phyloP scores from a whole-genome alignment of 2,888 invertebrate species.

The Brachyptera risi region DNA sequence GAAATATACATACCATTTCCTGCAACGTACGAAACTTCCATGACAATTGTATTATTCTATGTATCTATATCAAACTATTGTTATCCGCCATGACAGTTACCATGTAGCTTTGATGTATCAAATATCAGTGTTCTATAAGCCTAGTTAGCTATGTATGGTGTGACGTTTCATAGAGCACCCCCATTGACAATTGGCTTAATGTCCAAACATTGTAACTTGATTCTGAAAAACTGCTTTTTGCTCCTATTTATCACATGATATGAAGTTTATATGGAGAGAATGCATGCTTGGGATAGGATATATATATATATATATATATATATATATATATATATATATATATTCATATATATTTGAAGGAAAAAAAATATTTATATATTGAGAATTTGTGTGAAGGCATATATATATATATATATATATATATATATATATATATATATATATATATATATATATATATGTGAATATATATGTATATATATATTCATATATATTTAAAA shows the following conservation, averaged over 20 bases:
- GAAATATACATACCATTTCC: no score
- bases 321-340: no score
- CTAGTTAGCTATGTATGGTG: slow-evolving; percentile 3
- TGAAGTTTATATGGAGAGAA: no score
- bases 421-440: no score
- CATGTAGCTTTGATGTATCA: slow-evolving; percentile 9
- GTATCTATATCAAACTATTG: not conserved
- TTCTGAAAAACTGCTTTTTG: slow-evolving; percentile 12
- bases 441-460: no score
- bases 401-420: no score
- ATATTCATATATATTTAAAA: no score
- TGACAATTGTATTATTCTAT: not conserved
- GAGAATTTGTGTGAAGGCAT: not conserved
- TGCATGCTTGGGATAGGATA: no score
- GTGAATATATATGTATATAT: no score
- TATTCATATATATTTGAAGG: no score
- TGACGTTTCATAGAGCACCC: slow-evolving; percentile 7
- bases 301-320: no score
- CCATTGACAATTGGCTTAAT: slow-evolving; percentile 13
- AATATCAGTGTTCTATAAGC: not conserved
- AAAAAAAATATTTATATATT: no score
- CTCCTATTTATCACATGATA: not conserved
- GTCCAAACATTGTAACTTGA: slow-evolving; percentile 17
- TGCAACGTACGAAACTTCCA: not conserved
- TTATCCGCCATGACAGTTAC: slow-evolving; percentile 8